Evolutionary conservation across 2,888 invertebrate genomes (phyloP), one percentile per base, ranked within the genome.

Genomic region (Cheilosia grossa): DNA sequence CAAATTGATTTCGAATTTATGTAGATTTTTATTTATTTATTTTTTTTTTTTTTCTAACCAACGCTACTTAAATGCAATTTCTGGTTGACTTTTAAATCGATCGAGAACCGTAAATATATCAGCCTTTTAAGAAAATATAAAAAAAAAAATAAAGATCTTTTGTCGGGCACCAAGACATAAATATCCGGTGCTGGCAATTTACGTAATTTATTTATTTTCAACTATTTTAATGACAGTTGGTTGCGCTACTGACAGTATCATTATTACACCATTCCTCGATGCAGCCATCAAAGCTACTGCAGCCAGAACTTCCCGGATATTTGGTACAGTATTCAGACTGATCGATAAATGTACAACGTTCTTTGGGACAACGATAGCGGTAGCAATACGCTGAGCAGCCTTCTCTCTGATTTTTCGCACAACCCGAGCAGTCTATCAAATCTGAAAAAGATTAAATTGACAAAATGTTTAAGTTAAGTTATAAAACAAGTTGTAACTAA

Each of bases 321-420:
- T 40, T 56, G 2, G 33, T 72, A 27, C 85, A 85, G 19, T 77
- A 85, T 37, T 81, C 72, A 4, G 33, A 54, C 24, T 81, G 85
- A 59, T 85, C 67, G 4, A 85, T 53, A 15, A 44, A 81, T 9
- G 15, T 61, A 17, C 83, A 85, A 6, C 54, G 42, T 0, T 56
- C 19, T 15, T 27, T 7, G 4, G 75, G 67, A 21, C 87, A 87
- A n/a, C 61, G 70, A 72, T 81, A 83, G 21, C 61, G 27, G 17
- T 79, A 82, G 33, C 87, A 87, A 42, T 81, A 83, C 2, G 67
- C 21, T 9, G 85, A 85, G 15, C 87, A 87, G 5, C 51, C 27
- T 44, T 67, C 59, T n/a, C 42, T 33, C 19, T 81, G 19, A 40
- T 72, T 37, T 13, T 30, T 74, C 6, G 30, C 37, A 33, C 87